Conservation (phyloP, 2,113 vertebrate genomes). For the Festucalex cinctus region DNA sequence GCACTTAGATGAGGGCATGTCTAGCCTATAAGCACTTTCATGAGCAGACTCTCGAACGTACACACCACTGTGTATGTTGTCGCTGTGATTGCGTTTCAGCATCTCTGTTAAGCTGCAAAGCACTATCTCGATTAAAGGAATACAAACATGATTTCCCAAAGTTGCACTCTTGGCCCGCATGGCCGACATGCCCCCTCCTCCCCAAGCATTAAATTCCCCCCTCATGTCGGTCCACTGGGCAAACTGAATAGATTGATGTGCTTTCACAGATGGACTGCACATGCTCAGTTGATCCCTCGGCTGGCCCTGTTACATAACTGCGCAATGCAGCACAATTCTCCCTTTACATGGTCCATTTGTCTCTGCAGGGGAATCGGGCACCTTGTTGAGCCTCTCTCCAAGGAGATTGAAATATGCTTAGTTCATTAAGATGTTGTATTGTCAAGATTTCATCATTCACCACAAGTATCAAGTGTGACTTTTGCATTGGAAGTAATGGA, state of each 20-base stretch:
- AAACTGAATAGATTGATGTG: constrained; percentile 35
- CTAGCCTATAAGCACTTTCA: constrained; percentile 28
- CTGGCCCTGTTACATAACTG: constrained; percentile 50
- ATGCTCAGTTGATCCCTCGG: constrained; percentile 43
- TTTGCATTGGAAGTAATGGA: neutral
- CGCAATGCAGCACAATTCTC: constrained; percentile 21
- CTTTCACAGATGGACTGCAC: constrained; percentile 40
- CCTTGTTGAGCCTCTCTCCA: neutral
- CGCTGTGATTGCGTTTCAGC: constrained; percentile 13
- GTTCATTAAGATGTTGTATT: neutral
- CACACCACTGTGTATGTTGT: constrained; percentile 13
- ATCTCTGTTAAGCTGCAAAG: constrained; percentile 3
- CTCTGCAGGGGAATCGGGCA: neutral
- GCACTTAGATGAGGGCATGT: constrained; percentile 10
- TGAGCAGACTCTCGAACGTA: constrained; percentile 25
- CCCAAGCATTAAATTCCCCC: constrained; percentile 53
- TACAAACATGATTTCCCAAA: constrained; percentile 38
- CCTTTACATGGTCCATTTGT: constrained; percentile 14
- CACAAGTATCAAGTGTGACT: neutral
- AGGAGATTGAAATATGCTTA: neutral
- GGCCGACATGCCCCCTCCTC: constrained; percentile 23
- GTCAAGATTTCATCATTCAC: neutral
- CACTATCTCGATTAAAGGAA: neutral
- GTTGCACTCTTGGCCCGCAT: constrained; percentile 15
- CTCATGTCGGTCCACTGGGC: constrained; percentile 23